Evolutionary conservation across 2,888 invertebrate species (phyloP).

Genomic region (Hirtodrosophila trivittata): DNA sequence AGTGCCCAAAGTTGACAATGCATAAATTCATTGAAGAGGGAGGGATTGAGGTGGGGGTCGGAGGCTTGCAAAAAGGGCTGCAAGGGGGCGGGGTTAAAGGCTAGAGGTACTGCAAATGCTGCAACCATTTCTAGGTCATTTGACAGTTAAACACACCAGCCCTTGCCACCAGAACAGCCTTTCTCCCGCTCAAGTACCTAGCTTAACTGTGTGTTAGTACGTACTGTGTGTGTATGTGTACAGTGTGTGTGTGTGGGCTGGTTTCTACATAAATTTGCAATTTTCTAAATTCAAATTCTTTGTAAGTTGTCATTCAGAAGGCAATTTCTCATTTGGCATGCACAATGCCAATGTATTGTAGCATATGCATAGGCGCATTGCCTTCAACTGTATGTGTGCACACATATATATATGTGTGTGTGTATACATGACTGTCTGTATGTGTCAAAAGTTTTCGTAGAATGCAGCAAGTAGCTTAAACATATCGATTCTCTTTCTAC

Average conservation of each 20-base stretch:
- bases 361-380: conserved; percentile 64
- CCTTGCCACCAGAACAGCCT: neutral
- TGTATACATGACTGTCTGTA: neutral
- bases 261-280: conserved; percentile 77
- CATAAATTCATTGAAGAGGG: conserved; percentile 22
- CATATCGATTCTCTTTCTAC: conserved; percentile 59
- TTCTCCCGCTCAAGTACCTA: neutral
- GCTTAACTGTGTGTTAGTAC: conserved; percentile 20
- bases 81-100: neutral
- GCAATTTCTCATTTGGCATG: conserved; percentile 74
- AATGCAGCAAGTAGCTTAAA: conserved; percentile 66
- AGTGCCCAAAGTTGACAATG: conserved; percentile 34
- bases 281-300: conserved; percentile 79
- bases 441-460: conserved; percentile 55
- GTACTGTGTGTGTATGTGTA: conserved; percentile 5
- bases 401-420: conserved; percentile 26
- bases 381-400: conserved; percentile 16
- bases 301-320: conserved; percentile 78
- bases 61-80: no score
- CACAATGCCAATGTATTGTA: conserved; percentile 59
- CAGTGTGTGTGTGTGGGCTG: conserved; percentile 17
- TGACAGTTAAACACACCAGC: conserved; percentile 22
- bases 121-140: conserved; percentile 44
- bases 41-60: neutral
- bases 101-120: conserved; percentile 4